These are phyloP conservation scores for Leptopilina clavipes DNA, from an alignment of 1,140 invertebrate genomes.

Conservation along the genomic window DNA sequence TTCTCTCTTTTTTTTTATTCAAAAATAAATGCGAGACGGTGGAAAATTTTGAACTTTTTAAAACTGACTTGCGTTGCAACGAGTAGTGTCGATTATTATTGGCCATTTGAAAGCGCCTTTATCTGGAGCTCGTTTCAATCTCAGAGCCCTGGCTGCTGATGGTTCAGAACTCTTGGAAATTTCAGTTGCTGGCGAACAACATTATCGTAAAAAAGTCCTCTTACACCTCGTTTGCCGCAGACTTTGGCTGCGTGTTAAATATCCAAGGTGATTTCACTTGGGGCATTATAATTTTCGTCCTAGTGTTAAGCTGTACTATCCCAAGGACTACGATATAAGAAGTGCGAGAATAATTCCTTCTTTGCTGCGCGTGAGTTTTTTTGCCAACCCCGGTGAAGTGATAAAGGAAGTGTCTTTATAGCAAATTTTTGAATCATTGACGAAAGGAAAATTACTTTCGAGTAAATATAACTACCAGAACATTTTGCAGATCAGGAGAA, in stretches of 20 bases:
- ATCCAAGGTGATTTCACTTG: conserved; percentile 12
- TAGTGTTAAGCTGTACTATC: conserved; percentile 1
- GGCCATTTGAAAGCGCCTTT: not conserved
- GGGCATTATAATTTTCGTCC: not conserved
- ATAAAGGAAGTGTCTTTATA: conserved; percentile 14
- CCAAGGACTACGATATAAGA: conserved; percentile 9
- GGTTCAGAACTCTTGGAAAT: conserved; percentile 28
- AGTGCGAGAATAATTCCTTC: not conserved
- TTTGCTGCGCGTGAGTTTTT: not conserved
- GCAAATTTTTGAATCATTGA: not conserved
- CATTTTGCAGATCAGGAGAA: not conserved
- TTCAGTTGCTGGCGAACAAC: conserved; percentile 18
- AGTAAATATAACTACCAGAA: not conserved
- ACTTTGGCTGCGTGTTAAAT: conserved; percentile 20
- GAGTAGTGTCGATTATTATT: conserved; percentile 21
- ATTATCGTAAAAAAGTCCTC: conserved; percentile 25
- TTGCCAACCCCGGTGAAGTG: not conserved
- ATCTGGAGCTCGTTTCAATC: conserved; percentile 25
- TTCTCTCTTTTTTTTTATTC: too few species aligned
- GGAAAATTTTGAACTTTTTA: not conserved
- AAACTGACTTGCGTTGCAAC: not conserved
- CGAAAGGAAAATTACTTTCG: not conserved
- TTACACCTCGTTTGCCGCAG: conserved; percentile 18
- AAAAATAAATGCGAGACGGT: not conserved
- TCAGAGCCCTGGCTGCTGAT: not conserved